phyloP scores from a whole-genome alignment of 2,888 invertebrate species.

The Eubasilissa splendida region DNA sequence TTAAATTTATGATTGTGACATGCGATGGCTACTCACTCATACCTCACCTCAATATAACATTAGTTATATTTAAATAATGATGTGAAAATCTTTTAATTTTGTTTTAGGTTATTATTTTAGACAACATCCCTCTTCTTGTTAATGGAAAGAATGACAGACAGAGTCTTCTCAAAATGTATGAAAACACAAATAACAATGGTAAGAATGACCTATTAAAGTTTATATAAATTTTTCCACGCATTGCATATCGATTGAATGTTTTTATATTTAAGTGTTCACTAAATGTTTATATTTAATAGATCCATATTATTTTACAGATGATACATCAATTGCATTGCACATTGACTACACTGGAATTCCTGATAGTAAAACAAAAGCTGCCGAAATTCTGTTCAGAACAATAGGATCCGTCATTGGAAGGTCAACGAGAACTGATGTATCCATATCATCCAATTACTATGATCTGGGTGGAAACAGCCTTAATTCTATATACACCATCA shows the following conservation, averaged over 20 bases:
- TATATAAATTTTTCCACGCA: too few relatives aligned
- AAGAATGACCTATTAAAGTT: constrained; percentile 59
- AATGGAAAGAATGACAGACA: constrained; percentile 93
- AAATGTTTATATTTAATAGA: neutral
- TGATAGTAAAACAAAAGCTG: constrained; percentile 73
- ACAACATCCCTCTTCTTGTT: constrained; percentile 84
- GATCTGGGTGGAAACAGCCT: constrained; percentile 90
- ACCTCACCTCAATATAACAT: too few relatives aligned
- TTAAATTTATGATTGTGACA: neutral
- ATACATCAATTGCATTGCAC: constrained; percentile 73
- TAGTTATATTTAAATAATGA: neutral
- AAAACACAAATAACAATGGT: constrained; percentile 81
- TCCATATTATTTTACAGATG: constrained; percentile 64
- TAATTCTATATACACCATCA: constrained; percentile 88
- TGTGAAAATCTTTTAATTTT: constrained; percentile 1
- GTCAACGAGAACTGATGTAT: constrained; percentile 75
- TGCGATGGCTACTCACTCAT: too few relatives aligned
- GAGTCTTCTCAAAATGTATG: constrained; percentile 81
- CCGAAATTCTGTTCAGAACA: constrained; percentile 81
- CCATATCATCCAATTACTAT: constrained; percentile 82
- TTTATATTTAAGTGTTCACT: too few relatives aligned
- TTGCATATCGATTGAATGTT: too few relatives aligned
- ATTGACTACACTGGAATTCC: constrained; percentile 79
- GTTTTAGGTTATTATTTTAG: constrained; percentile 77
- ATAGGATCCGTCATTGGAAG: constrained; percentile 81